Percentiles rank a stretch among this genome's conserved stretches.
Evolutionary conservation across 2,888 invertebrate genomes (phyloP).

Genomic region (Lepidochrysops patricia): DNA sequence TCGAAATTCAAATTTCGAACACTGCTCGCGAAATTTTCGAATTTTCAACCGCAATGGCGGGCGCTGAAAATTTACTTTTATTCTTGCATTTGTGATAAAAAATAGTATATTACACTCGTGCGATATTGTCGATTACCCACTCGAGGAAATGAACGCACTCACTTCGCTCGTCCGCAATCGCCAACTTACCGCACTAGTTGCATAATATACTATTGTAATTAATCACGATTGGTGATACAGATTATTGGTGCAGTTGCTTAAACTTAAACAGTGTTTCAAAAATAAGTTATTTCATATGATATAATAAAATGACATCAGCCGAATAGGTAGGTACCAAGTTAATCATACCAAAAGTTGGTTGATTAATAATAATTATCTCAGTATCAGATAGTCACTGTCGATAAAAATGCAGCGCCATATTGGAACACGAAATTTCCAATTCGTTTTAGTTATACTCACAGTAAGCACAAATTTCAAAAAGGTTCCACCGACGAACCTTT

Average conservation of each 20-base stretch:
- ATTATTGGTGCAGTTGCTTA: background rate
- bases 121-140: too few species aligned
- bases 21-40: too few species aligned
- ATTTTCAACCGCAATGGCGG: too few species aligned
- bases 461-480: background rate
- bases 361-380: background rate
- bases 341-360: background rate
- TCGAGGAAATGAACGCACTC: too few species aligned
- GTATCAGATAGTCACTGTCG: background rate
- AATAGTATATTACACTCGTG: too few species aligned
- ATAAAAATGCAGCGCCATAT: conserved; percentile 8
- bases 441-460: background rate
- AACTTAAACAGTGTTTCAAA: background rate
- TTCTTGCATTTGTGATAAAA: too few species aligned
- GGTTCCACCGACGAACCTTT: too few species aligned
- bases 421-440: background rate
- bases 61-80: too few species aligned
- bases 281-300: background rate
- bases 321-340: background rate
- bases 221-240: background rate
- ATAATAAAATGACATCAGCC: background rate
- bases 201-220: background rate
- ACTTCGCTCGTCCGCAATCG: too few species aligned
- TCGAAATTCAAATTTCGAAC: too few species aligned
- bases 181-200: too few species aligned